Base-by-base conservation (phyloP, 2,888 invertebrate species). In the Pollenia angustigena region DNA sequence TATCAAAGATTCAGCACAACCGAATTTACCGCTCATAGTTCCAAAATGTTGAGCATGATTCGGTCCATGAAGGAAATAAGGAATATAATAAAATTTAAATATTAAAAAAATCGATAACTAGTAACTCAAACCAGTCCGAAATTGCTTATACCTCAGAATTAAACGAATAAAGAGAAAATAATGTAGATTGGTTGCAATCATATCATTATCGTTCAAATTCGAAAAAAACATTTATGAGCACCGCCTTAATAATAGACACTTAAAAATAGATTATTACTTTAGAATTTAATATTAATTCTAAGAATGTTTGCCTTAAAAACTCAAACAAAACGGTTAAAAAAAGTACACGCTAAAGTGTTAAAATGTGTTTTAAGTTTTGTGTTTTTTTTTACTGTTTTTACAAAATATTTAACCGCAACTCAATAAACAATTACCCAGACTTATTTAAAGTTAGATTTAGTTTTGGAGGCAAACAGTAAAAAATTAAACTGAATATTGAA, bases 261-360 rank as follows among this genome's bases (percentile, higher is more conserved):
- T 16, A 56, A 12, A 62, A 76, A 69, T 18, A 71, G 56, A 58
- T 82, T 56, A 82, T 56, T n/a, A 54, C 40, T 52, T 69, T 68
- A 23, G 48, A 14, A 18, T 52, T 58, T 66, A 44, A 44, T 64
- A 50, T 44, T 44, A 56, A 60, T 74, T 74, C 60, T 79, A 12
- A 74, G 79, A 84, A 68, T 64, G 4, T 42, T 74, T 74, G 4
- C 18, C 8, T 46, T 44, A 54, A 32, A 23, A 56, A 16, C 8
- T 16, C 14, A 58, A 72, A 56, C 16, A 84, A 72, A 66, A 18
- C 42, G 44, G 32, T 16, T 54, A 16, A 12, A 68, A 68, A 62
- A 56, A 40, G 32, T n/a, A 62, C 79, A 69, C 82, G 64, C n/a
- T 14, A 23, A 87, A 81, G 87, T 87, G 84, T 84, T 81, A 84